Evolutionary conservation across 2,797 vertebrate species (phyloP).

Genomic region (Cossypha dichroa): DNA sequence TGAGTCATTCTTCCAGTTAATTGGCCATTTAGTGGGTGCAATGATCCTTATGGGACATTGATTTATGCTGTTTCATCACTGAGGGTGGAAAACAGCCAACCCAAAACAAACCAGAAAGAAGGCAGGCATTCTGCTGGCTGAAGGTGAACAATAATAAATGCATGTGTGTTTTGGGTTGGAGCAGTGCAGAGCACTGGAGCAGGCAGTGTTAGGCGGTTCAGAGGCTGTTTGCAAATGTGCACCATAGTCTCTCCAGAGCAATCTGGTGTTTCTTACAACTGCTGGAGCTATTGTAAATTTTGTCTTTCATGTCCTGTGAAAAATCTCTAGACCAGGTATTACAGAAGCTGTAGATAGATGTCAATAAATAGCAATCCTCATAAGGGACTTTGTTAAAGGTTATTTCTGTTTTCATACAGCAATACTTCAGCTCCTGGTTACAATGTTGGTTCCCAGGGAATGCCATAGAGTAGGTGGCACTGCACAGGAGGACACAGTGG

Average conservation of each 20-base stretch:
- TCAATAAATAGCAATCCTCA: not conserved
- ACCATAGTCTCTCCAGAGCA: not conserved
- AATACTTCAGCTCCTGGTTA: not conserved
- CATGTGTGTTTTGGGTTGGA: accelerated
- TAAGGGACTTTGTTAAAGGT: not conserved
- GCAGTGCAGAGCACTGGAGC: not conserved
- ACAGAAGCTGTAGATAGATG: not conserved
- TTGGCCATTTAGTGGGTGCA: not conserved
- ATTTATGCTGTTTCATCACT: not conserved
- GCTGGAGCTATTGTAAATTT: not conserved
- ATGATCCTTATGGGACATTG: not conserved
- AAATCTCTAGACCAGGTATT: not conserved
- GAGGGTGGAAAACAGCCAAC: accelerated
- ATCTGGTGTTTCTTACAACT: not conserved
- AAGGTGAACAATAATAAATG: not conserved
- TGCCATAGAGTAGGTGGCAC: accelerated
- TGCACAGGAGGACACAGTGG: not conserved
- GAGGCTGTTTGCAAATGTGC: not conserved
- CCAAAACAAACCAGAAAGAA: not conserved
- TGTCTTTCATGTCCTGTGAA: not conserved
- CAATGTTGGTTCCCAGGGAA: not conserved
- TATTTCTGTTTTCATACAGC: not conserved
- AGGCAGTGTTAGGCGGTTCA: not conserved
- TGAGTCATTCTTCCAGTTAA: not conserved
- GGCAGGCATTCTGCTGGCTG: not conserved